Conservation (phyloP, 2,888 invertebrate genomes). For the Chrysotoxum bicinctum region DNA sequence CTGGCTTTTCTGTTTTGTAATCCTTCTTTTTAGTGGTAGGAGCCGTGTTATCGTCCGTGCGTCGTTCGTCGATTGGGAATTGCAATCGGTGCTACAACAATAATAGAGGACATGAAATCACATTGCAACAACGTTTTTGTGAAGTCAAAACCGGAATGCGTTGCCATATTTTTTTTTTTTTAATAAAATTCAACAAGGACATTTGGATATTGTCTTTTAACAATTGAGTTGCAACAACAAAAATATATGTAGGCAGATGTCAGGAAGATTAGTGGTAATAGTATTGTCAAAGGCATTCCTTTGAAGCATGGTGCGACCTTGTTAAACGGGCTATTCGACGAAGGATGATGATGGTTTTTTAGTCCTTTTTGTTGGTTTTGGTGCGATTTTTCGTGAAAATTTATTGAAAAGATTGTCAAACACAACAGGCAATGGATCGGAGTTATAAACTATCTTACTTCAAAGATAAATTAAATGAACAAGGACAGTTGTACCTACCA, state of each 20-base stretch:
- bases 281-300: conserved; percentile 19
- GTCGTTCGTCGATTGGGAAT: background rate
- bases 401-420: conserved; percentile 61
- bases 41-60: too few relatives aligned
- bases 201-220: conserved; percentile 14
- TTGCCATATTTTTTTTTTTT: conserved; percentile 5
- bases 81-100: background rate
- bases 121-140: background rate
- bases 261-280: conserved; percentile 65
- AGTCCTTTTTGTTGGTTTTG: conserved; percentile 39
- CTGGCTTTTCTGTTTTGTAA: conserved; percentile 32
- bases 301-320: conserved; percentile 46
- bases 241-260: conserved; percentile 67
- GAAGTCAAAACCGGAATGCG: conserved; percentile 8
- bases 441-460: background rate
- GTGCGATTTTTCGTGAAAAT: conserved; percentile 55
- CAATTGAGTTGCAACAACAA: conserved; percentile 53
- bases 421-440: conserved; percentile 44
- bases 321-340: conserved; percentile 54
- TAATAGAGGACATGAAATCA: background rate
- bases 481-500: conserved; percentile 4
- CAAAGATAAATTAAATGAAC: conserved; percentile 9
- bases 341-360: conserved; percentile 34
- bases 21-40: conserved; percentile 40
- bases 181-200: conserved; percentile 40